A percentile compares a stretch with the other conserved stretches of the same genome.
Evolutionary conservation across 2,113 vertebrate genomes (phyloP).

Genomic region (Scalopus aquaticus): DNA sequence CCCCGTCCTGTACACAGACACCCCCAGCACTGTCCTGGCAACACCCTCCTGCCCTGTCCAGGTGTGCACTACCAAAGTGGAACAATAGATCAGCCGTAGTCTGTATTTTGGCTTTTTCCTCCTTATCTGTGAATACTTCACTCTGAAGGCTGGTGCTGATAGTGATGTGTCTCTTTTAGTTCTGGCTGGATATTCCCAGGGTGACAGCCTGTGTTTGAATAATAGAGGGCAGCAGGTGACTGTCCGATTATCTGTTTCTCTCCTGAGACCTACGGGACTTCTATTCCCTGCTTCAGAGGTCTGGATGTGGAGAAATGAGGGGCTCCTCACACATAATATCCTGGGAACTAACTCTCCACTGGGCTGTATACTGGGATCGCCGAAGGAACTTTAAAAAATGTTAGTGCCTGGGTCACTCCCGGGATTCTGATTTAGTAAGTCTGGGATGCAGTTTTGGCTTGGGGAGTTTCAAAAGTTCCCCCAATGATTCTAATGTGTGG

Average conservation of each 20-base stretch:
- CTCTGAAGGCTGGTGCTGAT: neutral
- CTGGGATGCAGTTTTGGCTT: neutral
- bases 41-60: neutral
- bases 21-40: neutral
- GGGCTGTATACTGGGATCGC: neutral
- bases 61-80: neutral
- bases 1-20: neutral
- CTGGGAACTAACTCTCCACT: neutral
- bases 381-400: neutral
- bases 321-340: neutral
- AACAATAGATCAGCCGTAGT: neutral
- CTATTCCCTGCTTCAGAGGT: neutral
- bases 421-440: neutral
- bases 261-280: neutral
- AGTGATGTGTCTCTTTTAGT: neutral
- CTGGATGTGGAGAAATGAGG: too few species aligned
- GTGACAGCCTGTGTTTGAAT: neutral
- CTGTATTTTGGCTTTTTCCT: neutral
- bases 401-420: neutral
- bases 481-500: neutral
- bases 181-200: neutral
- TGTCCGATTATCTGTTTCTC: neutral
- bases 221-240: neutral
- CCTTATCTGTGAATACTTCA: neutral
- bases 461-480: neutral